Percentiles rank a stretch among this genome's conserved stretches.
Conservation (phyloP, 2,797 vertebrate species). For the Thaleichthys pacificus region DNA sequence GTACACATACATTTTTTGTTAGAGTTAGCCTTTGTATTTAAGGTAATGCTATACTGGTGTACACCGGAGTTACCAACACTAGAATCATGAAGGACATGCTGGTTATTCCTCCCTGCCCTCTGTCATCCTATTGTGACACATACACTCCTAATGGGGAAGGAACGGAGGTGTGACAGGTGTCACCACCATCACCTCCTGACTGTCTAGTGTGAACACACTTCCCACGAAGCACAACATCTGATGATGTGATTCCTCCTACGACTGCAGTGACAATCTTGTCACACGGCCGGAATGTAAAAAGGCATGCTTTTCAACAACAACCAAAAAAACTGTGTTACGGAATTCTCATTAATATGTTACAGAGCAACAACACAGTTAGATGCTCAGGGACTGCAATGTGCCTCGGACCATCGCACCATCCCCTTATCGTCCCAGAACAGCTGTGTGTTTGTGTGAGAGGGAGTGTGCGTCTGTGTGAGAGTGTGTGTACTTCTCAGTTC, state of each 20-base stretch:
- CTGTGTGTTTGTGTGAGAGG: background rate
- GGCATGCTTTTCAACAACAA: background rate
- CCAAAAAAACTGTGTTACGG: background rate
- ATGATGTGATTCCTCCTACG: constrained; percentile 30
- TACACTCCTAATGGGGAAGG: constrained; percentile 13
- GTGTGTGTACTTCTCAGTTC: too few species aligned
- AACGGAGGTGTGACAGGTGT: constrained; percentile 43
- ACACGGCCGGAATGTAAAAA: constrained; percentile 10
- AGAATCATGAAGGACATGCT: too few species aligned
- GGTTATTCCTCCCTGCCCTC: too few species aligned
- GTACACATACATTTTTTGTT: too few species aligned
- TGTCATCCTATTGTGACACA: background rate
- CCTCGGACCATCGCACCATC: too few species aligned
- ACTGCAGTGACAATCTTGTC: constrained; percentile 26
- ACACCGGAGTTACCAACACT: too few species aligned
- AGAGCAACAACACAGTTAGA: background rate
- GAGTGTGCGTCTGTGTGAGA: background rate
- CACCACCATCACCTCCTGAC: constrained; percentile 14
- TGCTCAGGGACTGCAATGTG: too few species aligned
- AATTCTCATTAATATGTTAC: background rate
- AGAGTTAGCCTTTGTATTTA: background rate
- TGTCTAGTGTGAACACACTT: constrained; percentile 41
- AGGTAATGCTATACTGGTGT: too few species aligned
- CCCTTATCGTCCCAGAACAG: too few species aligned
- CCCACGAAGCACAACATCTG: constrained; percentile 47